These are phyloP conservation scores for Nothocercus nigrocapillus DNA, from an alignment of 2,113 vertebrate species.

Conservation along the genomic window DNA sequence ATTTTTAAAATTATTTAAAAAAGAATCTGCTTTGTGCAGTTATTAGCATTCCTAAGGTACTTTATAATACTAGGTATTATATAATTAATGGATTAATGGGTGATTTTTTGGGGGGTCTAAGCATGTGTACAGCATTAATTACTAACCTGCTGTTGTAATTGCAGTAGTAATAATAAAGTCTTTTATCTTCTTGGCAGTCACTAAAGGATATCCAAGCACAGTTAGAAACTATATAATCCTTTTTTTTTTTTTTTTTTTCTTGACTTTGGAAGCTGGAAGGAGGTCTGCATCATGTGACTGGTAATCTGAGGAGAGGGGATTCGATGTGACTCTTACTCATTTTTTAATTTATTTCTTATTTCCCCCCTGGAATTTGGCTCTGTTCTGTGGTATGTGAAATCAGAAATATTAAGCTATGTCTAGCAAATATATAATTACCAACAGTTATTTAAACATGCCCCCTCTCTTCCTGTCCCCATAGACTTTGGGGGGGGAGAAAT, in stretches of 20 bases:
- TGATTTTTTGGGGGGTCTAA: not conserved
- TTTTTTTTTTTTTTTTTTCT: not conserved
- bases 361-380: fast-evolving
- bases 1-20: not conserved
- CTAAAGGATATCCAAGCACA: not conserved
- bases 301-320: not conserved
- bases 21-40: fast-evolving
- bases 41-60: not conserved
- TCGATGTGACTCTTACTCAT: not conserved
- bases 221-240: not conserved
- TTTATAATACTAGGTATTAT: not conserved
- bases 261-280: not conserved
- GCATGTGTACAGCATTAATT: not conserved
- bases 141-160: not conserved
- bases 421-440: not conserved
- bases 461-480: no score
- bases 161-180: not conserved
- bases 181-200: not conserved
- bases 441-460: not conserved
- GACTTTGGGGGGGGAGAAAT: not conserved
- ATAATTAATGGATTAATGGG: not conserved
- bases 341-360: not conserved
- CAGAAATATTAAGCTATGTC: not conserved
- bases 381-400: not conserved
- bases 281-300: not conserved